Conservation (phyloP, 2,797 vertebrate genomes). For the Loris lydekkerianus region DNA sequence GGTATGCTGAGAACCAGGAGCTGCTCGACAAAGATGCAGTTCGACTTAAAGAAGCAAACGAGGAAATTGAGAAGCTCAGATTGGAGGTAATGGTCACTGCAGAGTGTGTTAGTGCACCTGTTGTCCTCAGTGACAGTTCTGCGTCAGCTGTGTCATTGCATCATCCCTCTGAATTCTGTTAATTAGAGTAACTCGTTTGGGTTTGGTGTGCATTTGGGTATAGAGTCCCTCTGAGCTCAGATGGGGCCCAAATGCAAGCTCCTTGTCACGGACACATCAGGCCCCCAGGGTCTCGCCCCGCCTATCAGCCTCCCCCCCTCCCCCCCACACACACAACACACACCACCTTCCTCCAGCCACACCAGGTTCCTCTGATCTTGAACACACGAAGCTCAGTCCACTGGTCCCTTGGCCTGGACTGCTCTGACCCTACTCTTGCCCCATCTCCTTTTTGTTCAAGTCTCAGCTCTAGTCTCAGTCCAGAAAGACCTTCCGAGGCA, state of each 20-base stretch:
- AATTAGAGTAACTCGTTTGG: background rate
- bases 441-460: background rate
- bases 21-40: slow-evolving; percentile 93
- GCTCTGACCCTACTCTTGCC: background rate
- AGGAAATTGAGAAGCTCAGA: slow-evolving; percentile 92
- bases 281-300: background rate
- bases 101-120: background rate
- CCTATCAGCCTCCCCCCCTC: background rate
- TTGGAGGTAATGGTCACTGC: slow-evolving; percentile 89
- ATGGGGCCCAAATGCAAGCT: slow-evolving; percentile 13
- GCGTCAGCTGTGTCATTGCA: background rate
- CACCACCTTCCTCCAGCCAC: background rate
- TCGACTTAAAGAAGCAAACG: slow-evolving; percentile 92
- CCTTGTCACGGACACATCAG: background rate
- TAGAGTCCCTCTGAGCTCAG: background rate
- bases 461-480: background rate
- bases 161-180: background rate
- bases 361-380: background rate
- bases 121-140: background rate
- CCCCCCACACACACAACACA: fast-evolving
- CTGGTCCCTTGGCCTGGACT: background rate
- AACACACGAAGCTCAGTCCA: background rate
- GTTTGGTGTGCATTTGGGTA: background rate
- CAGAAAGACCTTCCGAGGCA: background rate
- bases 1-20: slow-evolving; percentile 97